Base-by-base conservation (phyloP, 2,797 vertebrate species). In the Sebastes taczanowskii region DNA sequence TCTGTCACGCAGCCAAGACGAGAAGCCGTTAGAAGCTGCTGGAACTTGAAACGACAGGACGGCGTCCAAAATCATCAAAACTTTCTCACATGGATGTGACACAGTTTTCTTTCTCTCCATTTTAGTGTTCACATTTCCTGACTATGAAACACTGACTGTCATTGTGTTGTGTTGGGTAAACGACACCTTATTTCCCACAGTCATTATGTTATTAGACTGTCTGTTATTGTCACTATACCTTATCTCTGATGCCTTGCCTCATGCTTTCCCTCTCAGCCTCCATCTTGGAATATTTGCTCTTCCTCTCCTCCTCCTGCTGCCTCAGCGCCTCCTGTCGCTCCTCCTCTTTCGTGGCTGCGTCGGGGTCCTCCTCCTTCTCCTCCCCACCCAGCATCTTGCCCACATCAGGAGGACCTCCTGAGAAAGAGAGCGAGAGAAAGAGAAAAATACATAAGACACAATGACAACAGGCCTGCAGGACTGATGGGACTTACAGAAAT, bases 361-460 rank as follows among this genome's bases (percentile, higher is more conserved):
- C 99, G 0, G 99, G 98, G 89, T 99, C 98, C 91, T 99, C 98
- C 84, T 99, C 98, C 84, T 95, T 93, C 75, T 99, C 98, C 64
- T 99, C 98, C 7, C 98, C 98, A 3, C 99, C 98, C 23, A 99
- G 94, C 98, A 99, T 99, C 91, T 99, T 99, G 11, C 98, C 98
- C 95, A 99, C 98, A 94, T 99, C 98, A 83, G 99, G 99, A 87
- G 98, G 98, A 71, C 98, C 98, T 83, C 98, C 98, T 99, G 83
- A 65, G 32, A 84, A 30, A 66, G 42, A 65, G 8, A 63, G 11
- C 5, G 5, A 61, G 11, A 34, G 42, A 63, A 1, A 42, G 83
- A 65, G 32, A 84, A 23, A 71, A 29, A 69, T 11, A 65, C 38
- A 35, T 73, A 14, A 84, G 73, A 55, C 52, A 60, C 29, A 25